A percentile compares a stretch with the other conserved stretches of the same genome.
Conservation (phyloP, 2,888 invertebrate species). For the Cataglyphis albicans region DNA sequence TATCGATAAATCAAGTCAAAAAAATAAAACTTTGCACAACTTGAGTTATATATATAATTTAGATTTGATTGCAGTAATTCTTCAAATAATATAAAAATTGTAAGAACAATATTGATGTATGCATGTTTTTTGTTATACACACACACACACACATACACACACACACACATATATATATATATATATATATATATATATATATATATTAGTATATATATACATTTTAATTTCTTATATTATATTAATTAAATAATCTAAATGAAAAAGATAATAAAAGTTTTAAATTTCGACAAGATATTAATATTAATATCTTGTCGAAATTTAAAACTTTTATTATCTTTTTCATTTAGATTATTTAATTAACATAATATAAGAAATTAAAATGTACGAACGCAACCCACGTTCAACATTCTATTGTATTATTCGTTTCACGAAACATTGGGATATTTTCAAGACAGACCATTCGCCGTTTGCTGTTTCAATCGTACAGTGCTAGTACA, state of each 20-base stretch:
- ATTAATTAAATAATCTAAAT: too few species aligned
- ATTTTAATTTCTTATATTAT: too few species aligned
- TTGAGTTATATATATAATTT: background rate
- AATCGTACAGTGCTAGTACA: slow-evolving; percentile 12
- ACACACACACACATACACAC: too few species aligned
- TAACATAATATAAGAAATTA: slow-evolving; percentile 1
- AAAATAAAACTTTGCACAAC: background rate
- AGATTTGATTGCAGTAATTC: background rate
- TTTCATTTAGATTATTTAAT: background rate
- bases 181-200: too few species aligned
- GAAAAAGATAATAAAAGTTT: too few species aligned
- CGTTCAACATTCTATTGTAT: slow-evolving; percentile 4
- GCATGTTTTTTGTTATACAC: too few species aligned
- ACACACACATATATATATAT: too few species aligned
- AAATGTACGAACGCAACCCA: background rate
- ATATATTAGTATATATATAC: too few species aligned
- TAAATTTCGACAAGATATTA: background rate
- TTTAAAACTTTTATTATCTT: background rate
- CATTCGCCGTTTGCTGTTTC: slow-evolving; percentile 17
- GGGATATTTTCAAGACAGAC: background rate
- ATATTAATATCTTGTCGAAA: background rate
- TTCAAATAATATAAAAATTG: background rate
- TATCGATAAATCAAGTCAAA: background rate
- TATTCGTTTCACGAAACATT: background rate
- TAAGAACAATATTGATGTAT: background rate